A percentile compares a stretch with the other conserved stretches of the same genome.
These are phyloP conservation scores for Solea solea DNA, from an alignment of 2,113 vertebrate genomes.

Conservation along the genomic window DNA sequence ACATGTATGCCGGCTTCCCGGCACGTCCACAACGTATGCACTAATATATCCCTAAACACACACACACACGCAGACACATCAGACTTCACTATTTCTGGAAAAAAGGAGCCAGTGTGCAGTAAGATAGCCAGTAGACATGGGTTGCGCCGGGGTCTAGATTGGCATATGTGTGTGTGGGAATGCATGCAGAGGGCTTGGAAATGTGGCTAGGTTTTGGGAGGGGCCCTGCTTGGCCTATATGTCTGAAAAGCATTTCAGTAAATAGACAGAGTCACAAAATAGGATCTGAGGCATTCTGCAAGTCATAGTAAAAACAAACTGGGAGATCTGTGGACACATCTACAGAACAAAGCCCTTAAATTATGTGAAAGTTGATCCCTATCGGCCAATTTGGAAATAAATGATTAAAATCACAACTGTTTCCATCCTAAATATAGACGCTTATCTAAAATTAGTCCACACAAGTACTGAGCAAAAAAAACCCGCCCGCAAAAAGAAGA, in stretches of 20 bases:
- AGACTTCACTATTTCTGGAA: conserved; percentile 64
- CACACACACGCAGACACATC: conserved; percentile 29
- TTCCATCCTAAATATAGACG: conserved; percentile 72
- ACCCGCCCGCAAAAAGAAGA: conserved; percentile 39
- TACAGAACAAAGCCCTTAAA: conserved; percentile 46
- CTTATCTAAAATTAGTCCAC: conserved; percentile 60
- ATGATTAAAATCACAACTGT: conserved; percentile 67
- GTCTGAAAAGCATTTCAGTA: conserved; percentile 78
- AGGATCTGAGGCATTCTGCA: conserved; percentile 70
- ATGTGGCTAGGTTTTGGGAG: conserved; percentile 72
- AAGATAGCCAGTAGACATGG: conserved; percentile 68
- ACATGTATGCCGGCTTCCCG: conserved; percentile 25
- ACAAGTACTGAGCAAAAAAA: conserved; percentile 44
- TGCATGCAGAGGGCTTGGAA: conserved; percentile 45
- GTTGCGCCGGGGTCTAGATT: conserved; percentile 64
- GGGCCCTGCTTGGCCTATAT: conserved; percentile 54
- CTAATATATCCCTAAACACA: conserved; percentile 37
- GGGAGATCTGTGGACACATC: conserved; percentile 57
- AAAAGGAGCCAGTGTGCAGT: conserved; percentile 81
- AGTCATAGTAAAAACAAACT: conserved; percentile 54
- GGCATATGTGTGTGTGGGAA: conserved; percentile 25
- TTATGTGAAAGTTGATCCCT: conserved; percentile 53
- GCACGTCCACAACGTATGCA: conserved; percentile 40
- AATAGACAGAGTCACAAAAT: conserved; percentile 80
- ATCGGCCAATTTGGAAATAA: conserved; percentile 57